These are phyloP conservation scores for Congeria kusceri DNA, from an alignment of 2,888 invertebrate species.

Conservation along the genomic window DNA sequence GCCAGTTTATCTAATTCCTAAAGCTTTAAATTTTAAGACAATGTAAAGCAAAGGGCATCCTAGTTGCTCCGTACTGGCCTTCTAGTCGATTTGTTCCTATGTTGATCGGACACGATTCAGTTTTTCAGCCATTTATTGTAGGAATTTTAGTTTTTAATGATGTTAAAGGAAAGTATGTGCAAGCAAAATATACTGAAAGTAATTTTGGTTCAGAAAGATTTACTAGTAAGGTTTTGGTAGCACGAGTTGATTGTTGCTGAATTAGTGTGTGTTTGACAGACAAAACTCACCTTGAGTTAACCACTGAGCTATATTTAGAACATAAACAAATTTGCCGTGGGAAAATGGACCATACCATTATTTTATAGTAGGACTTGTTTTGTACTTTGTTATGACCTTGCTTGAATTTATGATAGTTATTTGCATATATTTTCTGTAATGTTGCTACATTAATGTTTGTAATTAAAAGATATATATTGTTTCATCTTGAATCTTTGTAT, in stretches of 20 bases:
- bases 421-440: background rate
- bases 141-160: conserved; percentile 26
- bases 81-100: conserved; percentile 16
- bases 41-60: background rate
- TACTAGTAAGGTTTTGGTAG: conserved; percentile 1
- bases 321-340: too few species aligned
- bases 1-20: background rate
- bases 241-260: background rate
- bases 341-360: too few species aligned
- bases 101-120: conserved; percentile 4
- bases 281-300: background rate
- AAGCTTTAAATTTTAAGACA: background rate
- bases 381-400: background rate
- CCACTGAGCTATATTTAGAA: too few species aligned
- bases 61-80: conserved; percentile 8
- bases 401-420: background rate
- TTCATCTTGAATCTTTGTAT: too few species aligned
- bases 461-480: background rate
- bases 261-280: background rate
- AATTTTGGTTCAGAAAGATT: conserved; percentile 12
- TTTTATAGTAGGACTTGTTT: too few species aligned
- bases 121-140: background rate
- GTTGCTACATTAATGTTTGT: background rate
- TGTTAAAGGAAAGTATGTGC: conserved; percentile 3
- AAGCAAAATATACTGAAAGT: conserved; percentile 8